Evolutionary conservation across 2,113 vertebrate genomes (phyloP).

Genomic region (Naja naja): DNA sequence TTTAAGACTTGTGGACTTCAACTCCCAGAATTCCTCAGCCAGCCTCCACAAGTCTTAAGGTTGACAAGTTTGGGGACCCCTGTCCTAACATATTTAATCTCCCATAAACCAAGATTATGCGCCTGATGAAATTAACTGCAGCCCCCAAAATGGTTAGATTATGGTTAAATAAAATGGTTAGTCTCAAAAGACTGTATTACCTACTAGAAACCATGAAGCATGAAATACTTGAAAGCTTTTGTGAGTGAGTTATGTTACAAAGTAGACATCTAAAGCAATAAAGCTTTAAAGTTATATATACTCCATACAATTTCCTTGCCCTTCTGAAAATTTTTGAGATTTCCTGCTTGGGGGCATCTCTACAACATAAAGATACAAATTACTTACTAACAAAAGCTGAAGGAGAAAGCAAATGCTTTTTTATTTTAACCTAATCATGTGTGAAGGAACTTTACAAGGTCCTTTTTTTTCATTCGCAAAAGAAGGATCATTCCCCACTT

Average conservation of each 20-base stretch:
- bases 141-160: not conserved
- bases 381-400: not conserved
- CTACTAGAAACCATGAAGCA: not conserved
- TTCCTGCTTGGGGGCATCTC: not conserved
- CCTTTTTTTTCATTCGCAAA: not conserved
- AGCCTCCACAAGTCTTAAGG: too few species aligned
- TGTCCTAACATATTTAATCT: not conserved
- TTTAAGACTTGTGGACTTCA: too few species aligned
- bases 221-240: not conserved
- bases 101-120: not conserved
- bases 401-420: not conserved
- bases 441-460: not conserved
- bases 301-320: not conserved
- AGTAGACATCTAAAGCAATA: not conserved
- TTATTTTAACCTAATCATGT: not conserved
- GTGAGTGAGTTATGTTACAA: not conserved
- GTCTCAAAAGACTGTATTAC: not conserved
- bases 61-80: too few species aligned
- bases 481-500: not conserved
- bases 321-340: not conserved
- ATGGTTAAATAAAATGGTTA: not conserved
- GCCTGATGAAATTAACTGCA: not conserved
- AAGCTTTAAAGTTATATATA: not conserved
- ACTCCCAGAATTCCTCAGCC: too few species aligned
- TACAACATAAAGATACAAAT: not conserved